Evolutionary conservation across 1,140 invertebrate species (phyloP), one percentile per base, ranked within the genome.

Genomic region (Vanessa atalanta): DNA sequence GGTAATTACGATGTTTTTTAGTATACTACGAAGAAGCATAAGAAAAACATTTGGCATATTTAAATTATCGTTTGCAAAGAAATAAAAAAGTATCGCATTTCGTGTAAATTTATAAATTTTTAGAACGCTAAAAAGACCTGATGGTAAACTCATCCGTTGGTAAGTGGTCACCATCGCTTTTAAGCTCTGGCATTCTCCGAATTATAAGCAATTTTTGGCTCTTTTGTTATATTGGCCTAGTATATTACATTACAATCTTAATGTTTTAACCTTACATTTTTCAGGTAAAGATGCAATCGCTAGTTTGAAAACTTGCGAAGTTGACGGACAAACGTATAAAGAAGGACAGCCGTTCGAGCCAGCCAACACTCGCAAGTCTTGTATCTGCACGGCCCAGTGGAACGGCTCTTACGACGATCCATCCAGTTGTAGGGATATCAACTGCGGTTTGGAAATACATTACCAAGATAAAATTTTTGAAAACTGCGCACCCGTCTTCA

Each of bases 261-360:
- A 16, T 37, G 53, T 43, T 43, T 43, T 26, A 16, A 47, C 15
- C 15, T 4, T 55, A 20, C 15, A 69, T 31, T 9, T 47, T 79
- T 15, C 78, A 92, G 90, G 90, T 2, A 91, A 88, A 81, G 88
- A 89, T 65, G 88, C 85, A 5, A 88, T 93, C 43, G 89, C 88
- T 0, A 80, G 71, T 51, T 77, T 94, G 23, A 86, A 85, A 15
- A 93, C 83, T 0, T 94, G 94, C 71, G 89, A 89, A 53, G 88
- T 92, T 5, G 92, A 93, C 55, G 92, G 91, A 0, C 84, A 90
- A 70, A 86, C 83, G 3, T 94, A 94, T 75, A 82, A 82, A 50
- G 93, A 93, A 73, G 94, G 93, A 0, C 86, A 94, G 80, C 78
- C 76, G 1, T 93, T 94, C 77, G 88, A 94, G 69, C 93, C 93